phyloP scores from a whole-genome alignment of 2,797 vertebrate genomes.

The Threskiornis aethiopicus region DNA sequence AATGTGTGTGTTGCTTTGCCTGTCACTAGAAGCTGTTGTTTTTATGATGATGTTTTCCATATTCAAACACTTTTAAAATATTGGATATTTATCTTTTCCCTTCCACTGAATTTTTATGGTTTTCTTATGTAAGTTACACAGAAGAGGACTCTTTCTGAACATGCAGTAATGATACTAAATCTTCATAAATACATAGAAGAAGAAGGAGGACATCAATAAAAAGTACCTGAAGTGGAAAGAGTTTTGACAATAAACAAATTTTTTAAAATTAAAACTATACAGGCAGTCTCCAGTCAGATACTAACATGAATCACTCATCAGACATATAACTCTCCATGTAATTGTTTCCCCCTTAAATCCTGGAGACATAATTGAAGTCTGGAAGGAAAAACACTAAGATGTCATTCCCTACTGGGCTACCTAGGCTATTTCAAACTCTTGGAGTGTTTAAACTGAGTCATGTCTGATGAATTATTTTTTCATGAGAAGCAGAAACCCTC shows the following conservation, averaged over 20 bases:
- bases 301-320: background rate
- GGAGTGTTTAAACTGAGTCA: background rate
- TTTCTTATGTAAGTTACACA: background rate
- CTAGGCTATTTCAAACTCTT: background rate
- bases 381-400: background rate
- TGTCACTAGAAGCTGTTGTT: background rate
- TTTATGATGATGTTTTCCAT: constrained; percentile 11
- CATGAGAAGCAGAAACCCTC: background rate
- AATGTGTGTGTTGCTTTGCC: background rate
- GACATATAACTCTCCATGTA: background rate
- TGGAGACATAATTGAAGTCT: background rate
- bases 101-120: background rate
- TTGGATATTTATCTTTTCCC: background rate
- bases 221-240: background rate
- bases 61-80: constrained; percentile 3
- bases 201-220: background rate
- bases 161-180: background rate
- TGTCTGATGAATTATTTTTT: background rate
- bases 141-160: background rate
- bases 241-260: background rate
- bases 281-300: background rate
- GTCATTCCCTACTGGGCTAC: background rate
- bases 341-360: background rate
- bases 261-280: background rate
- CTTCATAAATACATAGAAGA: background rate